These are phyloP conservation scores for Onychomys leucogaster DNA, from an alignment of 2,797 vertebrate genomes.

Conservation along the genomic window DNA sequence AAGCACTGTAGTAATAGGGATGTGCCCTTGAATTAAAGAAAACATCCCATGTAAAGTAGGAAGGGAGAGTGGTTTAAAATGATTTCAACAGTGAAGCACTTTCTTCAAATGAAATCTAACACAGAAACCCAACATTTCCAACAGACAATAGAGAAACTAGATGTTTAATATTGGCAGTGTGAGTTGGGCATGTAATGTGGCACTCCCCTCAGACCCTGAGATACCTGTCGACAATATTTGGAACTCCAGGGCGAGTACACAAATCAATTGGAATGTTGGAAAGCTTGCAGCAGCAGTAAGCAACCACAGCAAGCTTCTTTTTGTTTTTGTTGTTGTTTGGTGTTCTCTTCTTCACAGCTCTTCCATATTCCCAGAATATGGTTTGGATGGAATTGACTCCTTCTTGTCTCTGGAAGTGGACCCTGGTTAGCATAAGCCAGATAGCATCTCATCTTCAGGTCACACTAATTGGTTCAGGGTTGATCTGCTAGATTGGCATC, in stretches of 20 bases:
- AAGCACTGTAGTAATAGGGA: background rate
- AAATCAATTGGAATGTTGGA: background rate
- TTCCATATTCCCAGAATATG: background rate
- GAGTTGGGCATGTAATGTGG: background rate
- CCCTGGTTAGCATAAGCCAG: background rate
- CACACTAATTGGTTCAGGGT: background rate
- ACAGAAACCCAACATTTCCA: background rate
- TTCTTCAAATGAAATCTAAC: conserved; percentile 22
- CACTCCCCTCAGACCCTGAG: background rate
- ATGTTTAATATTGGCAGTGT: background rate
- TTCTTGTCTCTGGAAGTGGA: background rate
- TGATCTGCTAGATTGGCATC: conserved; percentile 10
- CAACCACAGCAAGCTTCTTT: background rate
- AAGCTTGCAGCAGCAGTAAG: background rate
- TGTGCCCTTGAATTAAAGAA: background rate
- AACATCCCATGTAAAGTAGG: background rate
- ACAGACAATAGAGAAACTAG: background rate
- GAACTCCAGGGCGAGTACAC: background rate
- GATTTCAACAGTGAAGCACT: background rate
- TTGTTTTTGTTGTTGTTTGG: background rate
- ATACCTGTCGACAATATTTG: background rate
- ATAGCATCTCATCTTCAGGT: background rate
- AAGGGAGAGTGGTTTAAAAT: background rate
- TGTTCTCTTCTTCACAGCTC: background rate
- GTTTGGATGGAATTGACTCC: background rate